Base-by-base conservation (phyloP, 2,113 vertebrate genomes). In the Haemorhous mexicanus region DNA sequence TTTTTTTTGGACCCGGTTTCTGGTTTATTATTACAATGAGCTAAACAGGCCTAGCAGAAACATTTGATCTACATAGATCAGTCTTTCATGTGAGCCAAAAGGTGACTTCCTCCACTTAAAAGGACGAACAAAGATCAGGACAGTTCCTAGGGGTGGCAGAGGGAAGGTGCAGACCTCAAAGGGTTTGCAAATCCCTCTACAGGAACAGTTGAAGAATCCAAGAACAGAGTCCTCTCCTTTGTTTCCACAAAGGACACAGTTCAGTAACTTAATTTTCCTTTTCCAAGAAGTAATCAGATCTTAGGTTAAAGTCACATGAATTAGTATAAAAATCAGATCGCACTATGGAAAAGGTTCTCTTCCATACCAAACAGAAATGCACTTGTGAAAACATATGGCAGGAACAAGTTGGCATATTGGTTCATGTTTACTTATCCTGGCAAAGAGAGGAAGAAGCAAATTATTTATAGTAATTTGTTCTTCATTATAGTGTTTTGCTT, bases 31-130 rank as follows among this genome's bases (percentile, higher is more conserved):
- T 87, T 95, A 88, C 67, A 93, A 76, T 73, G 78, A 95, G 43
- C 19, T 52, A 56, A 95, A 91, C 67, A 24, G 59, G 17, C 76
- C 75, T 96, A 85, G 77, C 39, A 96, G 93, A 86, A 95, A 91
- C 37, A 86, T 63, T 55, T 87, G 92, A 92, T 95, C 96, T 96
- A 93, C 37, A 81, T 1, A 35, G 76, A 90, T 81, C 21, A 78
- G 52, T 17, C 41, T 79, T 84, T 92, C 47, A 26, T 27, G 20
- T 24, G 46, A 89, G 64, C 61, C 89, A 94, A 52, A 93, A 94
- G 73, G 78, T 44, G 47, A n/a, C 33, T 81, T 94, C 52, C 62
- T 68, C 35, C 3, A 0, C 69, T 58, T 37, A 52, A 78, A 92
- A 89, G 44, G 52, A 63, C 52, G 61, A 84, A 78, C 44, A 94